Base-by-base conservation (phyloP, 2,113 vertebrate genomes). In the Nothoprocta perdicaria region DNA sequence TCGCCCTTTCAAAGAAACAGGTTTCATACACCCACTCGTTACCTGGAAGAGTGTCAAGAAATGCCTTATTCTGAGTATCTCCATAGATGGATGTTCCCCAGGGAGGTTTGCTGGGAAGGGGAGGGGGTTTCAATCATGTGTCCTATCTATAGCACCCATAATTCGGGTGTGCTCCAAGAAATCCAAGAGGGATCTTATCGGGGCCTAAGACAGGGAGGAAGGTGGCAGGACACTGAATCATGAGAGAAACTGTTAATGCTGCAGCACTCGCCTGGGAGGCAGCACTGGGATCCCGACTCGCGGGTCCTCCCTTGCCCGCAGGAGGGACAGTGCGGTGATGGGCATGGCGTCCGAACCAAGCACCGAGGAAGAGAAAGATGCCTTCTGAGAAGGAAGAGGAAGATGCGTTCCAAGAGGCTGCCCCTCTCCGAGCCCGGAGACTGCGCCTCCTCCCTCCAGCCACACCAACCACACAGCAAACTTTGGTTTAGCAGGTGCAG, bases 211-310 rank as follows among this genome's bases (percentile, higher is more conserved):
- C 63, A 41, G 13, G 31, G 22, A 68, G 23, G 31, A 72, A 62
- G 9, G 33, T 1, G 5, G 23, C 12, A 52, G 29, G 40, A 53
- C 22, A 14, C 57, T 24, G 19, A 8, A 33, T 31, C 24, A 46
- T 3, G 27, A 4, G 43, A 73, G 55, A 75, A 63, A 0, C n/a
- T 33, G 35, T 29, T 58, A 33, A 15, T 46, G 17, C 2, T 33
- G 3, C 33, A 60, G 7, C 6, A 58, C 29, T 41, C 58, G 57
- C 6, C 1, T 2, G 14, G 33, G 12, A 43, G 0, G 0, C 4
- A 14, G 19, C 4, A 0, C 12, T 22, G 33, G 2, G 8, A 10
- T 7, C 27, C 7, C 17, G 9, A 14, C n/a, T 26, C 45, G 35
- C 38, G 24, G 22, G 13, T 43, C 72, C 53, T 61, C 23, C 41